Conservation (phyloP, 1,140 invertebrate species). For the Leguminivora glycinivorella region DNA sequence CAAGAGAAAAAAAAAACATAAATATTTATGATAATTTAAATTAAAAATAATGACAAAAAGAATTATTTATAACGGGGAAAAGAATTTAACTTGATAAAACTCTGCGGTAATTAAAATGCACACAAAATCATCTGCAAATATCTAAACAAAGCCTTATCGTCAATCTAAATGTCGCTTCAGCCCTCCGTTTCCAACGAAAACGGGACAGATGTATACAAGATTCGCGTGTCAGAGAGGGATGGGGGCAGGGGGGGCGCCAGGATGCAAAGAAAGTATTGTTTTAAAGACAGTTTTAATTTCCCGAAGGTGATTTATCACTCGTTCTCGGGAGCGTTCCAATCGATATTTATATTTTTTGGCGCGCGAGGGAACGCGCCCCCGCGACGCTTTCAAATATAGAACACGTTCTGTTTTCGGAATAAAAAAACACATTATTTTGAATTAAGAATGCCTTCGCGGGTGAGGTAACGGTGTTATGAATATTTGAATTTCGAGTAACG, state of each 20-base stretch:
- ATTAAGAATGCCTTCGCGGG: conserved; percentile 72
- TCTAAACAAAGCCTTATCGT: conserved; percentile 42
- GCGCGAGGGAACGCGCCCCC: conserved; percentile 56
- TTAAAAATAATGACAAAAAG: neutral
- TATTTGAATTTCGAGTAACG: conserved; percentile 57
- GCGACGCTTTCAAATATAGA: conserved; percentile 73
- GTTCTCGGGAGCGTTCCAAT: conserved; percentile 56
- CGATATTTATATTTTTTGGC: conserved; percentile 55
- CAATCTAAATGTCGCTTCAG: conserved; percentile 38
- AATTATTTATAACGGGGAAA: conserved; percentile 19
- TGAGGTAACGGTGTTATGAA: conserved; percentile 58
- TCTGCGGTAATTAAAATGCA: conserved; percentile 35
- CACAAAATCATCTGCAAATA: conserved; percentile 40
- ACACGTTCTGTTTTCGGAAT: conserved; percentile 55
- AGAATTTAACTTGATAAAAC: conserved; percentile 37
- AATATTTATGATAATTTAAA: too few relatives aligned
- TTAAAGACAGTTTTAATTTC: conserved; percentile 78
- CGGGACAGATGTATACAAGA: conserved; percentile 36
- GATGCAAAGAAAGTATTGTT: conserved; percentile 73
- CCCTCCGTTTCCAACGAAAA: conserved; percentile 38
- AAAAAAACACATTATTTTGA: conserved; percentile 58
- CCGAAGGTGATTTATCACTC: conserved; percentile 76
- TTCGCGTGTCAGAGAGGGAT: conserved; percentile 33
- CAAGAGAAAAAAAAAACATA: too few relatives aligned
- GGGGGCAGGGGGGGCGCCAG: conserved; percentile 41